phyloP scores from a whole-genome alignment of 2,797 vertebrate species.

The Peromyscus aztecus region DNA sequence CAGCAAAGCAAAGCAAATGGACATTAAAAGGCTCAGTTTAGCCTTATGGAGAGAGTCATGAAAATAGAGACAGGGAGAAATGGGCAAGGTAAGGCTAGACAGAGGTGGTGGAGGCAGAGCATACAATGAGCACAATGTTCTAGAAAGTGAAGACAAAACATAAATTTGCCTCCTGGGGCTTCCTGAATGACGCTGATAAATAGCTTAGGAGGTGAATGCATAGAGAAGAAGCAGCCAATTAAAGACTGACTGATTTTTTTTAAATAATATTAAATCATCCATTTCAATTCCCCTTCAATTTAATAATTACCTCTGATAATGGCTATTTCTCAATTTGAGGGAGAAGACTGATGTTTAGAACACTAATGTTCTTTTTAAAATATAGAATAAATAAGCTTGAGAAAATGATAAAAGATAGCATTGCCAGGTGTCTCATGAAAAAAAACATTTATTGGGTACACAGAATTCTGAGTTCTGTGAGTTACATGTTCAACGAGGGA shows the following conservation, averaged over 20 bases:
- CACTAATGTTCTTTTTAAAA: neutral
- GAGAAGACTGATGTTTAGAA: constrained; percentile 39
- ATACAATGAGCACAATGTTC: no score
- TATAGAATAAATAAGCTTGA: neutral
- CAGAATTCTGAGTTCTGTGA: neutral
- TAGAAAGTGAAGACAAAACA: neutral
- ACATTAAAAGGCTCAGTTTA: no score
- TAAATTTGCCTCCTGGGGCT: rapidly evolving
- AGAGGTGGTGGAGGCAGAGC: rapidly evolving
- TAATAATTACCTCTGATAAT: neutral
- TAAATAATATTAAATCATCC: neutral
- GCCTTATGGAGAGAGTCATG: neutral
- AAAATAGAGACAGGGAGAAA: neutral
- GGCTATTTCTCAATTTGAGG: neutral
- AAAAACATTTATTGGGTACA: neutral
- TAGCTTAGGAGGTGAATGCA: rapidly evolving
- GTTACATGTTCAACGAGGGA: neutral
- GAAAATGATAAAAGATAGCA: neutral
- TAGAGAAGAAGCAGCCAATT: neutral
- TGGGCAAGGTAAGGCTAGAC: no score
- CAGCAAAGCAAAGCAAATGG: neutral
- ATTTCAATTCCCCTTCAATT: neutral
- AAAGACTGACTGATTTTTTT: neutral
- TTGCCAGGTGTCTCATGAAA: neutral
- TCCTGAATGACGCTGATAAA: neutral